Percentiles rank a stretch among this genome's conserved stretches.
Conservation (phyloP, 35 echinoderm and acorn worm genomes). For the Antedon bifida region DNA sequence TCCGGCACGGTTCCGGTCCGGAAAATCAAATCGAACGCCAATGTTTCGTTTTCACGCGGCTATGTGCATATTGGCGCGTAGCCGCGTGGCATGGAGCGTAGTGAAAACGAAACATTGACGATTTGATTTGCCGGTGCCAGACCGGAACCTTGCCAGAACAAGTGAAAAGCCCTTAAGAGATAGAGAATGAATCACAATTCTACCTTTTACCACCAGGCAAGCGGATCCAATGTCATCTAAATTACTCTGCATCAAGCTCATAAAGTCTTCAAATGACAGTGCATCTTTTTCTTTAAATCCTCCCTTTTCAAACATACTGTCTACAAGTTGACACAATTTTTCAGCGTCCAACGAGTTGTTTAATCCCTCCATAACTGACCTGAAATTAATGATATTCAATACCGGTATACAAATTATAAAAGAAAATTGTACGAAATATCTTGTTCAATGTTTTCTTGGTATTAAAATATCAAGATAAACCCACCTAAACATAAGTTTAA, state of each 20-base stretch:
- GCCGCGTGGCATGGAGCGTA: too few relatives aligned
- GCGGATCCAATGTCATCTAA: conserved; percentile 32
- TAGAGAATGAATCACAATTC: not conserved
- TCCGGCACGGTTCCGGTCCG: too few relatives aligned
- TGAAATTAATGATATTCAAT: too few relatives aligned
- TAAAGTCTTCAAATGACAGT: conserved; percentile 44
- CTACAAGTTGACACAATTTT: conserved; percentile 34
- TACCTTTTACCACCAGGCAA: conserved; percentile 30
- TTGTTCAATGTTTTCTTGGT: not conserved
- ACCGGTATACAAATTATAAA: not conserved
- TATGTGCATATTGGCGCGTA: too few relatives aligned
- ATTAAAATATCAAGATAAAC: too few relatives aligned
- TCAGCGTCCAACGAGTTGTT: conserved; percentile 28
- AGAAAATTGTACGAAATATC: not conserved
- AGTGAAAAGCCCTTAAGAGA: too few relatives aligned
- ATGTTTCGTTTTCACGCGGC: too few relatives aligned
- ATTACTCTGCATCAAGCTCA: conserved; percentile 36
- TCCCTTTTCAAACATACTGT: conserved; percentile 32
- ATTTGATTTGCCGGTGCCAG: too few relatives aligned
- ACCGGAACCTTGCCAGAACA: too few relatives aligned
- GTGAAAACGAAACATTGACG: too few relatives aligned
- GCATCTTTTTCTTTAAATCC: conserved; percentile 44
- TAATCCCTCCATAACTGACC: conserved; percentile 39
- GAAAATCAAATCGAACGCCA: too few relatives aligned
- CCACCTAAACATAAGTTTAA: conserved; percentile 60